Conservation (phyloP, 2,797 vertebrate species). For the Simalia tracyae region DNA sequence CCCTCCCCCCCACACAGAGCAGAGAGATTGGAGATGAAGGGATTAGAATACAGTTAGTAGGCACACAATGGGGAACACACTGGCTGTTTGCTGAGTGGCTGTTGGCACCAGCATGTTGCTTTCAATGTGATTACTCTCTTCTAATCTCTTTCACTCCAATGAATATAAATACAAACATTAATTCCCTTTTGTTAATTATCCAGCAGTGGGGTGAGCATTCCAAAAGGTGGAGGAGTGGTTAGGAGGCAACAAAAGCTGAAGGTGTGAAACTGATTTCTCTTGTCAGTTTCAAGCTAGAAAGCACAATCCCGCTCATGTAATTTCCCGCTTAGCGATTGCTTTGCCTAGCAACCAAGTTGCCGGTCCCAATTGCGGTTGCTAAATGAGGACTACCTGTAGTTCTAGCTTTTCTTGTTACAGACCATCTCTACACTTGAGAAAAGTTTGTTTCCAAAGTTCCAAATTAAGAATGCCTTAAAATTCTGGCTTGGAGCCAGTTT, state of each 20-base stretch:
- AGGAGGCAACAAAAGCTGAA: neutral
- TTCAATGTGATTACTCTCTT: neutral
- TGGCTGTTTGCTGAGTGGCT: neutral
- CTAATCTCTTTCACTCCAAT: neutral
- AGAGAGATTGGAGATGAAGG: no score
- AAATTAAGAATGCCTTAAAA: neutral
- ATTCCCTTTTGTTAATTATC: neutral
- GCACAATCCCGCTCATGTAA: neutral
- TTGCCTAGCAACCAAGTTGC: neutral
- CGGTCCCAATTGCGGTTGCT: neutral
- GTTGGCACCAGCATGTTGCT: neutral
- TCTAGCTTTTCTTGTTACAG: no score
- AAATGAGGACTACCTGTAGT: no score
- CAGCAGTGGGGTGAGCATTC: neutral
- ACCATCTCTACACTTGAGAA: no score
- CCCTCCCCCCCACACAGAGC: no score
- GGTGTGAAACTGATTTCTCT: neutral
- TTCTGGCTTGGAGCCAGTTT: neutral
- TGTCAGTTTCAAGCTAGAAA: neutral
- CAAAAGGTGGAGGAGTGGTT: neutral
- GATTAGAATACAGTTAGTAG: no score
- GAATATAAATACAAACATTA: neutral
- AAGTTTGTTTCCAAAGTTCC: no score
- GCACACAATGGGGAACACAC: no score
- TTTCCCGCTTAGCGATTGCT: neutral